A percentile compares a stretch with the other conserved stretches of the same genome.
Conservation (phyloP, 2,888 invertebrate genomes). For the Philonicus albiceps region DNA sequence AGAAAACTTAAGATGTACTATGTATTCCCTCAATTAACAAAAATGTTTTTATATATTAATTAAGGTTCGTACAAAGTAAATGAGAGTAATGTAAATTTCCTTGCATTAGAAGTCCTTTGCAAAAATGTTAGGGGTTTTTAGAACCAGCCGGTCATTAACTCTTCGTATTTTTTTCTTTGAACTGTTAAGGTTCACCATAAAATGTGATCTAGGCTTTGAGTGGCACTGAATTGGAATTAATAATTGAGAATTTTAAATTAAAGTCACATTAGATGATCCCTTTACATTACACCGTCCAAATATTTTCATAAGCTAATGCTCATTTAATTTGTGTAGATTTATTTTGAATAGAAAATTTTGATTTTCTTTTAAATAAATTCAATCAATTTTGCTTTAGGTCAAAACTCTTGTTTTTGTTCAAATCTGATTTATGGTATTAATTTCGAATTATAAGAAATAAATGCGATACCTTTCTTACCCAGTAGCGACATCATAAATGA, state of each 20-base stretch:
- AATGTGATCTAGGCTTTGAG: neutral
- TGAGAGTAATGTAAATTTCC: neutral
- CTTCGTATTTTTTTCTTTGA: neutral
- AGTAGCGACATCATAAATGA: no score
- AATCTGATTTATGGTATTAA: no score
- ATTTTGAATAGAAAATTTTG: no score
- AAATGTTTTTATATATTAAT: neutral
- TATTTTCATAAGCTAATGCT: no score
- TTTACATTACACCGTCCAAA: no score
- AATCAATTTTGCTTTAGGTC: no score
- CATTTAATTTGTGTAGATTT: no score
- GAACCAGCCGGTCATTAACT: neutral
- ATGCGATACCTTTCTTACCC: no score
- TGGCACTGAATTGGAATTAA: neutral
- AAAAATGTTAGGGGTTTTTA: neutral
- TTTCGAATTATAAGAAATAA: no score
- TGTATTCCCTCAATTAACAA: neutral
- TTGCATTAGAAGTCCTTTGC: neutral
- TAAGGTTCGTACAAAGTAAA: neutral
- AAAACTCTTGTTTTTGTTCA: no score
- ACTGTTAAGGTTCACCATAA: neutral
- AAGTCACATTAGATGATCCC: no score
- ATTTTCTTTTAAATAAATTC: no score
- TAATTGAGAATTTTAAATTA: neutral
- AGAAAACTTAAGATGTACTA: neutral